Evolutionary conservation across 2,797 vertebrate species (phyloP).

Genomic region (Limnodromus scolopaceus): DNA sequence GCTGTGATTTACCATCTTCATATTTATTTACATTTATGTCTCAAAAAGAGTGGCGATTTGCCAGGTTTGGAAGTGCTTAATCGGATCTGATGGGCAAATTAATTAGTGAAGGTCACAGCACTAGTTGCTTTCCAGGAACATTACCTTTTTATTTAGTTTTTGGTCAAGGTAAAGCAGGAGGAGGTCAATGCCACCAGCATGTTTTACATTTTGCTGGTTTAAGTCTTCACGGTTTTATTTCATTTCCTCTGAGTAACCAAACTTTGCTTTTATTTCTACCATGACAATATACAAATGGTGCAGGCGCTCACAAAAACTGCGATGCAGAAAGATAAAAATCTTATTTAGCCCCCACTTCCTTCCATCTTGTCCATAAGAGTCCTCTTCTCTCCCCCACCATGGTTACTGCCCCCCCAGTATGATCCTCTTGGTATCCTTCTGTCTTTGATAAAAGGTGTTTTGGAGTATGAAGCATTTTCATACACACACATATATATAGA

Average conservation of each 20-base stretch:
- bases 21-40: constrained; percentile 46
- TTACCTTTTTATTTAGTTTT: neutral
- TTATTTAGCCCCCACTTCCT: neutral
- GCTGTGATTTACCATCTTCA: neutral
- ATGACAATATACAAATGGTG: neutral
- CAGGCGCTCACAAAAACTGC: neutral
- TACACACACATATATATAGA: neutral
- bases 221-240: constrained; percentile 14
- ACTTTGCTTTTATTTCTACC: constrained; percentile 7
- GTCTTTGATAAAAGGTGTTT: neutral
- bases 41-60: constrained; percentile 51
- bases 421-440: neutral
- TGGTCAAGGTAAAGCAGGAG: constrained; percentile 56
- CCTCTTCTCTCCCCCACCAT: neutral
- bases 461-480: neutral
- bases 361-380: neutral
- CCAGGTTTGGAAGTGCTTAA: constrained; percentile 55
- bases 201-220: constrained; percentile 44
- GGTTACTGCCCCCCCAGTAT: neutral
- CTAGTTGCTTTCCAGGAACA: constrained; percentile 27
- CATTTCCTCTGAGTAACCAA: neutral
- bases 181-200: constrained; percentile 19
- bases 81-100: constrained; percentile 30
- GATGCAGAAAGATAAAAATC: neutral
- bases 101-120: neutral